Conservation (phyloP, 2,113 vertebrate species). For the Callipepla squamata region DNA sequence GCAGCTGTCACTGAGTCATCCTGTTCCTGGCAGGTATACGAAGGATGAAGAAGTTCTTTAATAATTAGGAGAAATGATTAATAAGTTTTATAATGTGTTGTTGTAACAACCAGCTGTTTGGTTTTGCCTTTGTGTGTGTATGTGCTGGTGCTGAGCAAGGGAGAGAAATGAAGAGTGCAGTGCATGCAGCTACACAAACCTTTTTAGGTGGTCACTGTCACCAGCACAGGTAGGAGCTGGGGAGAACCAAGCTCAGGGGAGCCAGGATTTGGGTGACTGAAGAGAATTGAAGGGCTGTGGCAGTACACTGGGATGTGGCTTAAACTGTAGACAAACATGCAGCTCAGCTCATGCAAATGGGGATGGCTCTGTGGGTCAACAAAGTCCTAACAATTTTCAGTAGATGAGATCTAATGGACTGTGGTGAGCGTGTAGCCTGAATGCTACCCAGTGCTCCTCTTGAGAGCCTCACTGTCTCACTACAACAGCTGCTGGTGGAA, state of each 20-base stretch:
- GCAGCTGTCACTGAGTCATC: background rate
- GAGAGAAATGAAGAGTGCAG: background rate
- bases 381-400: background rate
- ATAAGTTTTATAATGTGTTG: background rate
- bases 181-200: background rate
- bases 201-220: background rate
- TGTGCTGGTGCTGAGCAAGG: background rate
- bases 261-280: background rate
- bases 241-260: background rate
- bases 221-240: background rate
- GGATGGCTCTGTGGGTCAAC: background rate
- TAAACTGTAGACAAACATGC: background rate
- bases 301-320: background rate
- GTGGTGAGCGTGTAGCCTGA: background rate
- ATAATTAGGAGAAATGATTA: background rate
- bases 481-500: background rate
- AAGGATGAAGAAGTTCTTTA: background rate
- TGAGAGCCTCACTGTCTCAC: background rate
- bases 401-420: background rate
- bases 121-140: background rate
- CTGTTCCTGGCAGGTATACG: background rate
- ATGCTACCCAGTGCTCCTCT: fast-evolving
- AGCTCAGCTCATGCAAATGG: background rate
- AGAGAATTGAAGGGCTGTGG: background rate
- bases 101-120: background rate